Percentiles rank a stretch among this genome's conserved stretches.
Conservation (phyloP, 1,140 invertebrate species). For the Bombyx mandarina region DNA sequence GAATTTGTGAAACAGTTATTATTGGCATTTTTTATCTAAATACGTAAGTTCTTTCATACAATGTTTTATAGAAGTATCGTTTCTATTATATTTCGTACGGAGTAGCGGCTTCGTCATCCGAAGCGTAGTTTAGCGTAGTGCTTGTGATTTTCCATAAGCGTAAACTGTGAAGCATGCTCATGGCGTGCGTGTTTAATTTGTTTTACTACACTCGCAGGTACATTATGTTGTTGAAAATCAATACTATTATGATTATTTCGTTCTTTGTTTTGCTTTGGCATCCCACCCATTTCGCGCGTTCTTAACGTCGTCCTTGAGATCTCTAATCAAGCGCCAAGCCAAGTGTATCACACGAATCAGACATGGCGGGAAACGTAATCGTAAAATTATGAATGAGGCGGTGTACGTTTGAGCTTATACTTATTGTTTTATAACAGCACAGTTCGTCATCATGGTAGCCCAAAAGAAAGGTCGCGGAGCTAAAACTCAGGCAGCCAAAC, state of each 20-base stretch:
- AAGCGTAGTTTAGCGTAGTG: constrained; percentile 12
- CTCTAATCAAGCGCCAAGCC: constrained; percentile 43
- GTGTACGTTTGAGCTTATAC: no score
- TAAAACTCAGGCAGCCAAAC: constrained; percentile 43
- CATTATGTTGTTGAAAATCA: constrained; percentile 14
- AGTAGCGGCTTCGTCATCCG: not conserved
- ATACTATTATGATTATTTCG: constrained; percentile 5
- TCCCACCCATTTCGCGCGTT: constrained; percentile 28
- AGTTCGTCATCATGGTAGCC: constrained; percentile 47
- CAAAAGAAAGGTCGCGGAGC: constrained; percentile 59
- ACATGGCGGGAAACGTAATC: constrained; percentile 29
- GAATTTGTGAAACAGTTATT: constrained; percentile 29
- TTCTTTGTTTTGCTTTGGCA: constrained; percentile 17
- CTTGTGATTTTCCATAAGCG: constrained; percentile 57
- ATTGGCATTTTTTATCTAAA: constrained; percentile 14
- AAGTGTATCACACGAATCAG: constrained; percentile 27
- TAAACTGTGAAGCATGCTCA: constrained; percentile 40
- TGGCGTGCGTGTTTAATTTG: constrained; percentile 37
- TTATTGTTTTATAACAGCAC: constrained; percentile 13
- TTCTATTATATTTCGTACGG: not conserved
- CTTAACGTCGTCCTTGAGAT: constrained; percentile 39
- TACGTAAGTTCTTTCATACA: constrained; percentile 10
- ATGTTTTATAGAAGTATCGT: no score
- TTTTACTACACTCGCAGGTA: constrained; percentile 9
- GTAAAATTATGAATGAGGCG: constrained; percentile 15